Evolutionary conservation across 2,888 invertebrate genomes (phyloP), one percentile per base, ranked within the genome.

Genomic region (Sepioteuthis lessoniana): DNA sequence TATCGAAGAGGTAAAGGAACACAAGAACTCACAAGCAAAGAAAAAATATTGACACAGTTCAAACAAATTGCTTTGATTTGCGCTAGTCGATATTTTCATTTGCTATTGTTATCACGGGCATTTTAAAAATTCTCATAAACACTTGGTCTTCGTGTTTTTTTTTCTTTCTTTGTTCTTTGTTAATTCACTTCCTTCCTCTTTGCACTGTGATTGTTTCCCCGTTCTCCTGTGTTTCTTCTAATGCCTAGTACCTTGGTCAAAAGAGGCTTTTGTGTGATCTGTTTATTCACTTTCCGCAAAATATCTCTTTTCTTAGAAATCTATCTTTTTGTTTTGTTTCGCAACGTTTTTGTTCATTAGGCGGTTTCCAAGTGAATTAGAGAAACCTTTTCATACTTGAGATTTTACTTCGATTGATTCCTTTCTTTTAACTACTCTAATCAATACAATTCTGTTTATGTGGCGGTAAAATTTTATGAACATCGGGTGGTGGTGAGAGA

Each of bases 191-290:
- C n/a, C n/a, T 76, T 76, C 76, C 76, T 19, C 76, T 76, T 76
- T 76, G 76, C n/a, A n/a, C 76, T 19, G 16, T 35, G 76, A 76
- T 76, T 76, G 76, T 76, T 76, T 76, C 76, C 76, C 28, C n/a
- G n/a, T n/a, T 76, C n/a, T 76, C n/a, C 1, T 35, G 76, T 76
- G n/a, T 76, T 76, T 76, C 28, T 28, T 76, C 5, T 76, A 76
- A 76, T 76, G 76, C 76, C 76, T n/a, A 28, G 28, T 28, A n/a
- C 76, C 10, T 76, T 76, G 76, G 76, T 76, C 76, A 76, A 76
- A 76, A 76, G 76, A 76, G 76, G n/a, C 76, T n/a, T 76, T 76
- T 76, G 76, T 76, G n/a, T 76, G n/a, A 76, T 76, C 76, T 76
- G 76, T 76, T 76, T 76, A 76, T 76, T 76, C n/a, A 76, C 76